phyloP scores from a whole-genome alignment of 2,797 vertebrate genomes.

The Oryzias dopingdopingensis region DNA sequence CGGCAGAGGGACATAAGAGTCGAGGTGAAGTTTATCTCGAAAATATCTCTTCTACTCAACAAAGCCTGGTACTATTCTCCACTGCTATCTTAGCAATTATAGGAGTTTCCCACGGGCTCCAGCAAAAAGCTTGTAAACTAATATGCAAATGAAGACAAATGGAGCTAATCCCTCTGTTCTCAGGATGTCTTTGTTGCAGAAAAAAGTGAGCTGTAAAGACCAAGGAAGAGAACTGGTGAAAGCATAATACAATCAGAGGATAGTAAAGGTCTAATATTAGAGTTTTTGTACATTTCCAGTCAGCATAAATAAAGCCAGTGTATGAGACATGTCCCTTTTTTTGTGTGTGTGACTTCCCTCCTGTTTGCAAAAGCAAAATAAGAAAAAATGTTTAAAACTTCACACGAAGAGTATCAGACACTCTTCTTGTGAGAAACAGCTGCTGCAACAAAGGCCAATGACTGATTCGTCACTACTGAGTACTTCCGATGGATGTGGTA shows the following conservation, averaged over 20 bases:
- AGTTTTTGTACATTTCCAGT: slow-evolving; percentile 7
- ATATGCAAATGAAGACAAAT: slow-evolving; percentile 82
- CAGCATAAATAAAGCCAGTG: not conserved
- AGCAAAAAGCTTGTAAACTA: slow-evolving; percentile 68
- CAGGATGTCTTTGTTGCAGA: slow-evolving; percentile 51
- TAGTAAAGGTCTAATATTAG: slow-evolving; percentile 10
- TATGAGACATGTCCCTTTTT: slow-evolving; percentile 1
- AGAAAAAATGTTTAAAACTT: slow-evolving; percentile 26
- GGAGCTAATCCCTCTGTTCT: slow-evolving; percentile 74
- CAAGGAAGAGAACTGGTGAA: slow-evolving; percentile 15
- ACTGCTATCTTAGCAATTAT: slow-evolving; percentile 72
- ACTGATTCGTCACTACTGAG: slow-evolving; percentile 27
- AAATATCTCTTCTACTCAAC: slow-evolving; percentile 45
- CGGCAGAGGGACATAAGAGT: slow-evolving; percentile 30
- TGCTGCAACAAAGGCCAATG: slow-evolving; percentile 22
- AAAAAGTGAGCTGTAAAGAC: slow-evolving; percentile 20
- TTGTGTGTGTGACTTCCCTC: not conserved
- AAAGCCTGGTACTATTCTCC: slow-evolving; percentile 55
- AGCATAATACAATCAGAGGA: slow-evolving; percentile 29
- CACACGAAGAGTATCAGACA: slow-evolving; percentile 59
- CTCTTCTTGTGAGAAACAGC: slow-evolving; percentile 38
- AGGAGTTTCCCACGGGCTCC: slow-evolving; percentile 70
- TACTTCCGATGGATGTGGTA: slow-evolving; percentile 45
- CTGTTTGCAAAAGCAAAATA: slow-evolving; percentile 27
- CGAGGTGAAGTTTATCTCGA: slow-evolving; percentile 60